phyloP scores from a whole-genome alignment of 64 coral and sea anemone genomes.

The Acropora tenuis region DNA sequence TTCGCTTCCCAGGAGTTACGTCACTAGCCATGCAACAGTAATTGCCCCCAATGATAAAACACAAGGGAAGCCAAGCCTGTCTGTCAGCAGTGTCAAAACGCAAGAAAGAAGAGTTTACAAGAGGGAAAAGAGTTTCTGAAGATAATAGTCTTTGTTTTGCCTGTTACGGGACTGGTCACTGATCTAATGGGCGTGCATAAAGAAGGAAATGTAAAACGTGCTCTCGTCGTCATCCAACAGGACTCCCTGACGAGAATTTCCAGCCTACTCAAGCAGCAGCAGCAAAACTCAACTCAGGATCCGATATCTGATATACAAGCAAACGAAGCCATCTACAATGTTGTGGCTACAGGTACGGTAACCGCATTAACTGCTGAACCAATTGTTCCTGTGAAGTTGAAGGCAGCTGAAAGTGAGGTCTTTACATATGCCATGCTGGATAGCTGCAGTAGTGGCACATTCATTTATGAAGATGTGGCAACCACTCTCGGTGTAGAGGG shows the following conservation, averaged over 20 bases:
- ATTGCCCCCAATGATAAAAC: not conserved
- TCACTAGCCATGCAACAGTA: not conserved
- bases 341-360: not conserved
- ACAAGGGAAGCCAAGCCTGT: not conserved
- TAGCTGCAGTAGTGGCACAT: conserved; percentile 45
- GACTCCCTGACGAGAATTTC: conserved; percentile 72
- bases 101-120: conserved; percentile 18
- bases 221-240: conserved; percentile 67
- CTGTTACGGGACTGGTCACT: not conserved
- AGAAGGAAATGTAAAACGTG: conserved; percentile 47
- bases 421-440: conserved; percentile 67
- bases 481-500: conserved; percentile 16
- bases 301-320: not conserved
- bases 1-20: not conserved
- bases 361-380: conserved; percentile 28
- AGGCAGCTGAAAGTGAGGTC: conserved; percentile 25
- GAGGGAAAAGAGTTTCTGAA: conserved; percentile 42
- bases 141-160: conserved; percentile 52
- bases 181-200: conserved; percentile 35
- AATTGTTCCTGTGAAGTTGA: conserved; percentile 56
- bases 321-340: conserved; percentile 9
- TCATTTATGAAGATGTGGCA: conserved; percentile 37
- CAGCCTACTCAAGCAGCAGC: conserved; percentile 1
- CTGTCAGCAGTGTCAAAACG: conserved; percentile 19
- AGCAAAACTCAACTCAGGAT: not conserved